Percentiles rank a stretch among this genome's conserved stretches.
These are phyloP conservation scores for Adrianichthys oophorus DNA, from an alignment of 2,797 vertebrate genomes.

Conservation along the genomic window DNA sequence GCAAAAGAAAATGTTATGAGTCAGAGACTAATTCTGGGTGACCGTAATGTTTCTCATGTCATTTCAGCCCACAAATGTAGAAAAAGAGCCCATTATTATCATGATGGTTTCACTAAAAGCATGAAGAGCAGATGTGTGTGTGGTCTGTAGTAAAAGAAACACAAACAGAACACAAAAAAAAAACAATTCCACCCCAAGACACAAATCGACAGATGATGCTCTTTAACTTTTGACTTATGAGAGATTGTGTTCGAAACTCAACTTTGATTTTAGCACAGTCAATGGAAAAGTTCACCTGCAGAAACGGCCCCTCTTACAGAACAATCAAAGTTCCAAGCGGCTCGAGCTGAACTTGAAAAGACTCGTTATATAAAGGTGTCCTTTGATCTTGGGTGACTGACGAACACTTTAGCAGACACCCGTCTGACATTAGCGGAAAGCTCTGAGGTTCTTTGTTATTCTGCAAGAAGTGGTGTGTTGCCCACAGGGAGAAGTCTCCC, in stretches of 20 bases:
- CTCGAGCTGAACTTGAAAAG: slow-evolving; percentile 30
- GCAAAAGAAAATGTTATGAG: too few relatives aligned
- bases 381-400: slow-evolving; percentile 68
- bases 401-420: slow-evolving; percentile 55
- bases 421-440: slow-evolving; percentile 62
- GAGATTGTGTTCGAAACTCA: background rate
- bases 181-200: background rate
- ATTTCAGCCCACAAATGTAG: too few relatives aligned
- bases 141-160: background rate
- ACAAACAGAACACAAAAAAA: background rate
- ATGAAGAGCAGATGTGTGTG: background rate
- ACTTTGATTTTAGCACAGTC: background rate
- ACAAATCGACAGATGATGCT: background rate
- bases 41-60: too few relatives aligned
- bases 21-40: too few relatives aligned
- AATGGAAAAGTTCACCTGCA: slow-evolving; percentile 6
- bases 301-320: slow-evolving; percentile 7
- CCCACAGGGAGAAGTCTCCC: slow-evolving; percentile 66
- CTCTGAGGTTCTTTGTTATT: slow-evolving; percentile 73
- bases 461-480: slow-evolving; percentile 62
- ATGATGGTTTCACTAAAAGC: background rate
- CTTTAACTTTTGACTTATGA: background rate
- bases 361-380: slow-evolving; percentile 40
- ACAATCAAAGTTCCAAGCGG: slow-evolving; percentile 20
- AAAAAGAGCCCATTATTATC: background rate